Evolutionary conservation across 30 jellyfish, hydroid and myxozoan genomes (phyloP).

Genomic region (Hydractinia symbiolongicarpus): DNA sequence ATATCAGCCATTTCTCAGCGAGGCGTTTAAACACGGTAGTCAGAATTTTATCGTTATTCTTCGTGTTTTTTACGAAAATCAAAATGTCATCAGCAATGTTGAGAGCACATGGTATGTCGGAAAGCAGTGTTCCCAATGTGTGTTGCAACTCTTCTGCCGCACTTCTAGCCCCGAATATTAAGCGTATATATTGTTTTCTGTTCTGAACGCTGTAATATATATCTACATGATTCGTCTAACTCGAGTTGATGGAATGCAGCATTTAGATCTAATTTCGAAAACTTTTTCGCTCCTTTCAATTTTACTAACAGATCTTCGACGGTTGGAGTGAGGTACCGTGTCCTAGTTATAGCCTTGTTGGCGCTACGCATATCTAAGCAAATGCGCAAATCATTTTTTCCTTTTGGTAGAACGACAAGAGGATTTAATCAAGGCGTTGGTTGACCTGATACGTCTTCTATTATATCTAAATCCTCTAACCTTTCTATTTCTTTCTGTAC

Average conservation of each 20-base stretch:
- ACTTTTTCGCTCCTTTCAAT: neutral
- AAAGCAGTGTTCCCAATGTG: neutral
- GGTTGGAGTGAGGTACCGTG: conserved; percentile 21
- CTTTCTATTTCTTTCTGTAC: conserved; percentile 3
- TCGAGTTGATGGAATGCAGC: conserved; percentile 15
- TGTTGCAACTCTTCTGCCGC: conserved; percentile 4
- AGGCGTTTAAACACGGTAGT: neutral
- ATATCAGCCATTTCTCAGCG: neutral
- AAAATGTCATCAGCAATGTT: neutral
- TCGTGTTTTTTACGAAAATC: neutral
- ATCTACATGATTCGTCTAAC: neutral
- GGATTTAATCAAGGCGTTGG: neutral
- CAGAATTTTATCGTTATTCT: neutral
- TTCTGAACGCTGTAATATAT: neutral
- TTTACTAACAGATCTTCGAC: conserved; percentile 18
- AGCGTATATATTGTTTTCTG: neutral
- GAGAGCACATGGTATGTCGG: neutral
- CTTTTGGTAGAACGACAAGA: neutral
- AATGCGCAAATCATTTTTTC: neutral
- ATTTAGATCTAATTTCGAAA: conserved; percentile 3
- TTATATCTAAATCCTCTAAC: neutral
- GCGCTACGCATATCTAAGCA: conserved; percentile 17
- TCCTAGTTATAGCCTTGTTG: conserved; percentile 3
- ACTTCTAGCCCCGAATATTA: neutral
- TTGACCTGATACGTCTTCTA: conserved; percentile 6